Percentiles rank a stretch among this genome's conserved stretches.
phyloP scores from a whole-genome alignment of 2,113 vertebrate species.

The Meriones unguiculatus region DNA sequence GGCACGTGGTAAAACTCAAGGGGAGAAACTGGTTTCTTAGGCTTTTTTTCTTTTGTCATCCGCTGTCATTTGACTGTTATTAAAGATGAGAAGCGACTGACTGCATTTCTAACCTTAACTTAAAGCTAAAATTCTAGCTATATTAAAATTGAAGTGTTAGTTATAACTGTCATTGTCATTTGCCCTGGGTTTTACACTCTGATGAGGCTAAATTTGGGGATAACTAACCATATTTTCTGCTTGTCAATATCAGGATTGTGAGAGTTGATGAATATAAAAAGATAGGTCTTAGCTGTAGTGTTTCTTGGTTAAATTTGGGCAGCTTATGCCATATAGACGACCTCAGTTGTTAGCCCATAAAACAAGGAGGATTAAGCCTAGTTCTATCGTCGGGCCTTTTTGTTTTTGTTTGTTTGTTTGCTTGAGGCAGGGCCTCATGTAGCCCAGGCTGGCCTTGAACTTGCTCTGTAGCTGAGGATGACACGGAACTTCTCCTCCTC shows the following conservation, averaged over 20 bases:
- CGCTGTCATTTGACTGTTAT: slow-evolving; percentile 22
- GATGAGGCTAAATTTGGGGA: neutral
- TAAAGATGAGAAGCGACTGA: neutral
- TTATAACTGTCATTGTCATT: neutral
- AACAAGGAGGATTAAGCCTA: neutral
- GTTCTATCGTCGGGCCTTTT: neutral
- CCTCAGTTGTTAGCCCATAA: neutral
- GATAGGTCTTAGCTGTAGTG: neutral
- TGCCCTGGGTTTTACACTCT: slow-evolving; percentile 7
- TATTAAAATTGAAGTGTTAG: neutral
- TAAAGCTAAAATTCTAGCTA: neutral
- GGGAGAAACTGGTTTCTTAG: slow-evolving; percentile 17
- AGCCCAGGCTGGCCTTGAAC: neutral
- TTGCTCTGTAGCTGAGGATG: neutral
- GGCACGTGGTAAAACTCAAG: neutral
- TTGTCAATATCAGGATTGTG: neutral
- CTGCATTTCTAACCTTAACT: slow-evolving; percentile 19
- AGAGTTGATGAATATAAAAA: neutral
- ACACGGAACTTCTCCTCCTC: neutral
- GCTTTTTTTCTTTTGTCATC: neutral
- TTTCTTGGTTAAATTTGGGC: neutral
- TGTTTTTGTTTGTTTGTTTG: neutral
- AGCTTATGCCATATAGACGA: neutral
- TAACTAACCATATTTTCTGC: slow-evolving; percentile 37
- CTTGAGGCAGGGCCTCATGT: neutral